A percentile compares a stretch with the other conserved stretches of the same genome.
These are phyloP conservation scores for Parotocinclus haroldoi DNA, from an alignment of 2,797 vertebrate species.

Conservation along the genomic window DNA sequence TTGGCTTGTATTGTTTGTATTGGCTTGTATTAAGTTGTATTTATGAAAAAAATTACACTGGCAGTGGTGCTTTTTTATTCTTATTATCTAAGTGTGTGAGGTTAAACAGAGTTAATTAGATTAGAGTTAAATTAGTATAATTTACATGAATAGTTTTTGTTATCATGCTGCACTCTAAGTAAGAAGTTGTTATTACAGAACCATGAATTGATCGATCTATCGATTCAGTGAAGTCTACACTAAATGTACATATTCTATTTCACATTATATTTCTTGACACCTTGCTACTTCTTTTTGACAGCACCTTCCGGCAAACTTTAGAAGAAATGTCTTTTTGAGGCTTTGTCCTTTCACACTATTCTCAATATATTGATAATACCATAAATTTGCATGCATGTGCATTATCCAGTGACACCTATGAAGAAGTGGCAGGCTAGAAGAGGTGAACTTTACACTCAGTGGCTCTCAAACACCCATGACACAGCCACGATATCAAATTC, in stretches of 20 bases:
- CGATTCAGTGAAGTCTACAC: no score
- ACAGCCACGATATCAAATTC: slow-evolving; percentile 61
- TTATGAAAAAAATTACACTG: no score
- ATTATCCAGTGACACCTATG: slow-evolving; percentile 10
- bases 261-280: slow-evolving; percentile 1
- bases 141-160: no score
- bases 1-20: no score
- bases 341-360: slow-evolving; percentile 1
- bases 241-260: not conserved
- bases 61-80: no score
- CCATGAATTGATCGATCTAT: no score
- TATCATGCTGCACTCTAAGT: no score
- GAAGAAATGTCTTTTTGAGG: not conserved
- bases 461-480: slow-evolving; percentile 60
- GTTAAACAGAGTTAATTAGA: no score
- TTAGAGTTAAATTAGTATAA: no score
- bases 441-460: slow-evolving; percentile 56
- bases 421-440: slow-evolving; percentile 33
- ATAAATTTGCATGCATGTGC: slow-evolving; percentile 21
- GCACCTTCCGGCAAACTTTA: not conserved
- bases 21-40: no score
- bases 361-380: not conserved
- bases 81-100: no score
- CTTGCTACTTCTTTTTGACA: not conserved
- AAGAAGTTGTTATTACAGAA: no score